phyloP scores from a whole-genome alignment of 1,140 invertebrate genomes.

The Rhizoglyphus robini region DNA sequence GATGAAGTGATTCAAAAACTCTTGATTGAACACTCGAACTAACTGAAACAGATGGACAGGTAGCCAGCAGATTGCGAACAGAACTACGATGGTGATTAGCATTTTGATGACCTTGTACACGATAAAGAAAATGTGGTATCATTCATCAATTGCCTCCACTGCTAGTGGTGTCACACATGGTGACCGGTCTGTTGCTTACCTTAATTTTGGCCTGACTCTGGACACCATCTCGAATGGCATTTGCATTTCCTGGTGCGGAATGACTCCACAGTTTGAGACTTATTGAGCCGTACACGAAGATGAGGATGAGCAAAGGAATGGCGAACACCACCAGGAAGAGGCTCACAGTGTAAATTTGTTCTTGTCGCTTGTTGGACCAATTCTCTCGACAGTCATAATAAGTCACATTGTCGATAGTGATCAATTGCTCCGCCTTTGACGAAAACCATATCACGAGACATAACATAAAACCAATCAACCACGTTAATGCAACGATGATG shows the following conservation, averaged over 20 bases:
- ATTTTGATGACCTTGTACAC: constrained; percentile 42
- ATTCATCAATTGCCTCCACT: not conserved
- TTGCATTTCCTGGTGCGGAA: constrained; percentile 39
- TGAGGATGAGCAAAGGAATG: constrained; percentile 37
- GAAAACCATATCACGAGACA: constrained; percentile 36
- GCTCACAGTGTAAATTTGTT: constrained; percentile 33
- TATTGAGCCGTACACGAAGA: constrained; percentile 38
- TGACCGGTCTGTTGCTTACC: constrained; percentile 33
- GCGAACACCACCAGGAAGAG: constrained; percentile 40
- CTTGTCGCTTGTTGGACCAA: constrained; percentile 26
- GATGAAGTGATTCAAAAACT: constrained; percentile 17
- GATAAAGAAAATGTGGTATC: not conserved
- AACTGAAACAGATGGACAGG: constrained; percentile 37
- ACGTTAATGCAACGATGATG: constrained; percentile 33
- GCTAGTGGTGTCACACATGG: not conserved
- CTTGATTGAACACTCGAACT: constrained; percentile 29
- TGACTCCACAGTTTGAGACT: constrained; percentile 36
- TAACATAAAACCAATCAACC: constrained; percentile 34
- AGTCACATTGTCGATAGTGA: constrained; percentile 27
- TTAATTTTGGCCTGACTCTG: constrained; percentile 38
- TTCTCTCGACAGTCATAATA: constrained; percentile 34
- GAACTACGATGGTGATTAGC: constrained; percentile 39
- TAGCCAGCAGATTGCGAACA: constrained; percentile 45
- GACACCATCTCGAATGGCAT: constrained; percentile 36
- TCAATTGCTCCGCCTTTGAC: constrained; percentile 30